These are phyloP conservation scores for Leucoma salicis DNA, from an alignment of 2,888 invertebrate species.

Conservation along the genomic window DNA sequence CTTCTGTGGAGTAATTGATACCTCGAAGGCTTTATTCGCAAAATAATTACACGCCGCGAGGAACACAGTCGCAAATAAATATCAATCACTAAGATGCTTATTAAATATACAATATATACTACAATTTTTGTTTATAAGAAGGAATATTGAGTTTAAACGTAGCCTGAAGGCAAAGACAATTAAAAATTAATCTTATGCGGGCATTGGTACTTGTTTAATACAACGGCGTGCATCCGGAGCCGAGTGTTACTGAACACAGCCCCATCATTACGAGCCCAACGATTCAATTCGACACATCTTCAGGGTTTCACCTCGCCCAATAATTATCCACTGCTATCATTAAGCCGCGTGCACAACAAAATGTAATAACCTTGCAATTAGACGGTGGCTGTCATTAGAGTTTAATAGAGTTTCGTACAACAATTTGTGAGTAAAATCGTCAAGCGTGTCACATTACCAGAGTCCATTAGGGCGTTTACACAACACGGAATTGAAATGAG, in stretches of 20 bases:
- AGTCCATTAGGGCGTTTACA: constrained; percentile 80
- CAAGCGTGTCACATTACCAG: constrained; percentile 82
- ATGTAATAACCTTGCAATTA: constrained; percentile 80
- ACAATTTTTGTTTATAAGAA: constrained; percentile 40
- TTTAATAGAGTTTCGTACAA: constrained; percentile 81
- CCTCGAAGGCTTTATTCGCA: constrained; percentile 18
- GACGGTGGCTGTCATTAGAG: constrained; percentile 79
- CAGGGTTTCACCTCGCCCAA: constrained; percentile 78
- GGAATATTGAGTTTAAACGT: constrained; percentile 42
- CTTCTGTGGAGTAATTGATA: constrained; percentile 16
- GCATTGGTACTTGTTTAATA: constrained; percentile 55
- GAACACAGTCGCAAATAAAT: constrained; percentile 34
- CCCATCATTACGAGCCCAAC: constrained; percentile 58
- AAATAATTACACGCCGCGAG: constrained; percentile 28
- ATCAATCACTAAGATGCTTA: constrained; percentile 32
- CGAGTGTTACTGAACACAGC: constrained; percentile 25
- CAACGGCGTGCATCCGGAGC: constrained; percentile 46
- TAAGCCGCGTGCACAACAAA: constrained; percentile 75
- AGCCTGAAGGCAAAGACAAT: constrained; percentile 53
- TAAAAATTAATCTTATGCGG: constrained; percentile 66
- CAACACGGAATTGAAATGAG: constrained; percentile 81
- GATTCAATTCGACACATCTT: constrained; percentile 80
- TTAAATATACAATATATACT: constrained; percentile 34
- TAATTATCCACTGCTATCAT: constrained; percentile 75
- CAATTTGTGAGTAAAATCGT: constrained; percentile 82